phyloP scores from a whole-genome alignment of 2,888 invertebrate species.

The Oxyteleia sp. region DNA sequence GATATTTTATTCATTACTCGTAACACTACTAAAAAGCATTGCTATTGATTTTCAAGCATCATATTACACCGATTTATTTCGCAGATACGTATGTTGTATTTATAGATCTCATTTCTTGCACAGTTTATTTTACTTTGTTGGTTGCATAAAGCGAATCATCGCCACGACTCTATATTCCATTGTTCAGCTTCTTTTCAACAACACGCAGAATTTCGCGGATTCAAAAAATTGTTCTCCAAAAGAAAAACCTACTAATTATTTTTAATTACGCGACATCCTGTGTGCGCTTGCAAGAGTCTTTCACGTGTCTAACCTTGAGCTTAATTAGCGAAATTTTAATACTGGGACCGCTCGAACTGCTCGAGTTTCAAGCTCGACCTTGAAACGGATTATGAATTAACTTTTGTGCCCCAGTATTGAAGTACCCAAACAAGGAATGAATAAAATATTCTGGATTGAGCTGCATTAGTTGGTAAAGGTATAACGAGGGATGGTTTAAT shows the following conservation, averaged over 20 bases:
- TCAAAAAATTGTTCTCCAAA: background rate
- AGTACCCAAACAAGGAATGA: conserved; percentile 33
- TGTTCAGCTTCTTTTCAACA: conserved; percentile 21
- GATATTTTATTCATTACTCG: conserved; percentile 71
- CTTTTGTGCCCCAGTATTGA: background rate
- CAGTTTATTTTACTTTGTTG: conserved; percentile 50
- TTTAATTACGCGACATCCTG: conserved; percentile 17
- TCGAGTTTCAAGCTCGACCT: too few relatives aligned
- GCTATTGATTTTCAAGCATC: conserved; percentile 67
- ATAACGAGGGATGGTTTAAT: too few relatives aligned
- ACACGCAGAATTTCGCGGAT: conserved; percentile 17
- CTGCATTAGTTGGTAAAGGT: too few relatives aligned
- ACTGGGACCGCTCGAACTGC: conserved; percentile 4
- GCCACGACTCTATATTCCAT: conserved; percentile 18
- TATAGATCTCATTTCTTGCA: conserved; percentile 41
- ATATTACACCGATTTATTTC: conserved; percentile 58
- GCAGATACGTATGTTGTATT: conserved; percentile 50
- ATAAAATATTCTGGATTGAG: conserved; percentile 58
- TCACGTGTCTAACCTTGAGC: conserved; percentile 2
- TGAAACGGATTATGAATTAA: background rate
- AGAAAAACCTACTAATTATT: background rate
- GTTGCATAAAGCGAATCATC: conserved; percentile 19
- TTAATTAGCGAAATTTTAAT: conserved; percentile 19
- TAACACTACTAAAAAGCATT: conserved; percentile 61
- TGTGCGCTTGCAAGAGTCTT: conserved; percentile 10